Conservation (phyloP, 2,888 invertebrate species). For the Scrobipalpa atriplicella region DNA sequence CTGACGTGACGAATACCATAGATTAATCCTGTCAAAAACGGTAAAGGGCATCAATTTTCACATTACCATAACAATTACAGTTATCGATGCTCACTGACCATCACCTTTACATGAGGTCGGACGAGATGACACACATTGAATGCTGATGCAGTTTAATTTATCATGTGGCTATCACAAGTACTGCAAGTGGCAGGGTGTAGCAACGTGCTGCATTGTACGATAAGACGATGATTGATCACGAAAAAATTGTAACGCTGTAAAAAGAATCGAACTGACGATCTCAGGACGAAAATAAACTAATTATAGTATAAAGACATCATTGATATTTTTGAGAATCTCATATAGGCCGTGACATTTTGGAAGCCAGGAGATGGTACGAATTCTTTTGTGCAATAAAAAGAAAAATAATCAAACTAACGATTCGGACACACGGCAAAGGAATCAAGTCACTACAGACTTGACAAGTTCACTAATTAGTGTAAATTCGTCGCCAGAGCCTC, state of each 20-base stretch:
- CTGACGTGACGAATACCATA: constrained; percentile 18
- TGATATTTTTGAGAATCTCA: too few relatives aligned
- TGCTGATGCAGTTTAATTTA: constrained; percentile 1
- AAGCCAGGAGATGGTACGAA: too few relatives aligned
- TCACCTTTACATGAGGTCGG: constrained; percentile 30
- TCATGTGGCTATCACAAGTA: neutral
- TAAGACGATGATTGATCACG: too few relatives aligned
- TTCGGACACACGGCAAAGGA: neutral
- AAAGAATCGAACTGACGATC: neutral
- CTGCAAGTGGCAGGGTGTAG: neutral
- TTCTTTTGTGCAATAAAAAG: too few relatives aligned
- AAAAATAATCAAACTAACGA: neutral
- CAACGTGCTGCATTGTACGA: too few relatives aligned
- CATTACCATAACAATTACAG: constrained; percentile 32
- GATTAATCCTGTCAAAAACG: constrained; percentile 23
- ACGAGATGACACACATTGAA: constrained; percentile 23
- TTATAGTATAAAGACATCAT: too few relatives aligned
- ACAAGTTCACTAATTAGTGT: constrained; percentile 50
- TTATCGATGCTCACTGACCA: constrained; percentile 28
- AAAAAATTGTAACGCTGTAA: too few relatives aligned
- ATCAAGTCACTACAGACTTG: constrained; percentile 31
- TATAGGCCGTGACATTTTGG: too few relatives aligned
- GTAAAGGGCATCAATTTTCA: constrained; percentile 27
- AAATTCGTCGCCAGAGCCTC: constrained; percentile 46
- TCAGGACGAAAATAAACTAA: too few relatives aligned